Base-by-base conservation (phyloP, 2,797 vertebrate genomes). In the Gymnoscopelus microlampas region DNA sequence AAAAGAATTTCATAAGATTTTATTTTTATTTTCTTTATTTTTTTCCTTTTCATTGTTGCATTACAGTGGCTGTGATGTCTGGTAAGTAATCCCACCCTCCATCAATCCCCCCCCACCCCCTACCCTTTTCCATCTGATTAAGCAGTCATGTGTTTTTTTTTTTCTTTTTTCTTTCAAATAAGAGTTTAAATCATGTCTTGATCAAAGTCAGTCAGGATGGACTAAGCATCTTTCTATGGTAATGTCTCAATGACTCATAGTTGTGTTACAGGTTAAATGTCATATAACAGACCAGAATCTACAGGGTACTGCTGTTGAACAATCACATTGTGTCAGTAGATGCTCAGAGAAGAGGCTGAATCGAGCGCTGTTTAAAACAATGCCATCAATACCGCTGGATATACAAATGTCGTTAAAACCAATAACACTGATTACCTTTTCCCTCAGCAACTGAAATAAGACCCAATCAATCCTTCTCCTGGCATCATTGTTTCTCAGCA, bases 71-170 rank as follows among this genome's bases (percentile, higher is more conserved):
- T 79, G 81, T 74, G 75, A 77, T 85, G 79, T 79, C 54, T 59
- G 92, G 92, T 94, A 83, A 94, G 93, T 92, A 70, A 48, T 44
- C 39, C 60, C 35, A 63, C 13, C 32, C 24, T 58, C 53, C 19
- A n/a, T 59, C 56, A 24, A 35, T 58, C 3, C 9, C 59, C 19
- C 19, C 19, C 19, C 19, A 1, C 19, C 19, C 39, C 23, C 32
- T 32, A 15, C 49, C 12, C 49, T 59, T 23, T 8, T 60, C 12
- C 53, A 57, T 63, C 56, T 68, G 9, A 39, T 44, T 49, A 5
- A 10, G 2, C 61, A 24, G 9, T 60, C 15, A 15, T 63, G 15
- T 67, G 11, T 24, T 26, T 4, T 39, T 54, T 68, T 49, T 12
- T 51, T 29, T 51, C 2, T 14, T 29, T 32, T 12, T 26, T 23